Base-by-base conservation (phyloP, 2,888 invertebrate genomes). In the Meganola albula region DNA sequence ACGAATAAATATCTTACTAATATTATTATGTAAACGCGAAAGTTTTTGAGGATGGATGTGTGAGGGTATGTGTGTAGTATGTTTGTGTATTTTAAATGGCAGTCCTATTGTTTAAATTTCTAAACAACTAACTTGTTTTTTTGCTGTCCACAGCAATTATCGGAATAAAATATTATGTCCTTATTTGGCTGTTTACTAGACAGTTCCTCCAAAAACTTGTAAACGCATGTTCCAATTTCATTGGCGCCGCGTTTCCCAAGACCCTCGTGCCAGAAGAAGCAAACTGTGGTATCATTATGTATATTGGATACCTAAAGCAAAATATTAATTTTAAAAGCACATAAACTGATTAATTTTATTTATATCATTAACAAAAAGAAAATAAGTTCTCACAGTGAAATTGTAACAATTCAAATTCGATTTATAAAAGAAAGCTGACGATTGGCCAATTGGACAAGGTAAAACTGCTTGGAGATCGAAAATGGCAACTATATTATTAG, bases 81-180 rank as follows among this genome's bases (percentile, higher is more conserved):
- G 16, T 16, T 16, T 16, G 16, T 16, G 6, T 16, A 16, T 16
- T 16, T 16, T 26, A 8, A 16, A 13, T 26, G 11, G 9, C 26
- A 26, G 16, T 26, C 16, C 26, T 26, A 26, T 26, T 26, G 8
- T 20, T 20, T n/a, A 5, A 20, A 20, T 5, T 5, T 3, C 4
- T 7, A 24, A 27, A 8, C 23, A 32, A 33, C 21, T 27, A 10
- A 31, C 23, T 40, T 40, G 31, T 49, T 52, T 34, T 52, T 49
- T 36, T 52, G 49, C 21, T 49, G 47, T 2, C 48, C 49, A 12
- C 49, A 49, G 10, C 52, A 49, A 10, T 49, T 50, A 26, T 48
- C 44, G 0, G 39, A 41, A 18, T 37, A 48, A 32, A 48, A 44
- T 31, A 38, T 38, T 7, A 46, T 37, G 27, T 53, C 35, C 20